Evolutionary conservation across 2,113 vertebrate genomes (phyloP).

Genomic region (Charina bottae): DNA sequence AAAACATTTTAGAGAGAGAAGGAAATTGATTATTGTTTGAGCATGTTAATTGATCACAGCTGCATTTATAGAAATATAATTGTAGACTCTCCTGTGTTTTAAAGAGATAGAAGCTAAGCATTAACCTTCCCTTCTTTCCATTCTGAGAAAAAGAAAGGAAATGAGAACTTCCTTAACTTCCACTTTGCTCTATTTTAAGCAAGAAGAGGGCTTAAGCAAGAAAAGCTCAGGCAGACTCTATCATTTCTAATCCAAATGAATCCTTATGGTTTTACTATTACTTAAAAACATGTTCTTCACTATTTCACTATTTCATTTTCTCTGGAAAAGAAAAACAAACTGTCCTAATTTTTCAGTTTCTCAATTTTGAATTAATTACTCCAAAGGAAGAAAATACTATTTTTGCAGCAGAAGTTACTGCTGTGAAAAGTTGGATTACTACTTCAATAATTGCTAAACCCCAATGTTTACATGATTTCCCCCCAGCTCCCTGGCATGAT

Average conservation of each 20-base stretch:
- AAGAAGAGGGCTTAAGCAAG: not conserved
- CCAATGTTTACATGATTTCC: not conserved
- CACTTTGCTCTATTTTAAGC: not conserved
- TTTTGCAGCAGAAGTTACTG: not conserved
- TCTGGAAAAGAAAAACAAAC: not conserved
- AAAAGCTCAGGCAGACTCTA: not conserved
- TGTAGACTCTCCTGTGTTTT: not conserved
- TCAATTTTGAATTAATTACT: not conserved
- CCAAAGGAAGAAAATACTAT: not conserved
- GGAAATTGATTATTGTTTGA: constrained; percentile 56
- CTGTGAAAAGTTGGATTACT: not conserved
- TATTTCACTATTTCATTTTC: not conserved
- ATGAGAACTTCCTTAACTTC: not conserved
- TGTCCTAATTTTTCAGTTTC: not conserved
- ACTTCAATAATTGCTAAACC: not conserved
- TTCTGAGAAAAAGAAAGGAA: not conserved
- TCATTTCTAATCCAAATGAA: not conserved
- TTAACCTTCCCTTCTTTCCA: not conserved
- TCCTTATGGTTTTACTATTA: not conserved
- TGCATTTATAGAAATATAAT: constrained; percentile 36
- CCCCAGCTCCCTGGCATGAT: not conserved
- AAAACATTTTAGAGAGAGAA: constrained; percentile 30
- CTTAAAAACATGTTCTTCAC: not conserved
- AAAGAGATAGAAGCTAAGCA: not conserved
- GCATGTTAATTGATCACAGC: not conserved